A percentile compares a stretch with the other conserved stretches of the same genome.
phyloP scores from a whole-genome alignment of 2,888 invertebrate species.

The Sialis lutaria region DNA sequence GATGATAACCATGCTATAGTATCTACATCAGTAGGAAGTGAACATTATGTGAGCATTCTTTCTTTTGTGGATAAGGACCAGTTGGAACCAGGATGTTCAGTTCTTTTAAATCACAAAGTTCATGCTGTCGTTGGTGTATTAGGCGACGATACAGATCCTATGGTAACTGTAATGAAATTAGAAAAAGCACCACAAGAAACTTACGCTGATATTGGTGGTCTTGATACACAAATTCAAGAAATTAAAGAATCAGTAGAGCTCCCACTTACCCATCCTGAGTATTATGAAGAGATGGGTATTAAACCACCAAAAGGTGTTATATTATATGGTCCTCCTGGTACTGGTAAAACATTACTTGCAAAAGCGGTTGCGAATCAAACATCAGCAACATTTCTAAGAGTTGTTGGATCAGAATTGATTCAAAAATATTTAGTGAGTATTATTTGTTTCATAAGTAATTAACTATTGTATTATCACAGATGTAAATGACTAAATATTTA shows the following conservation, averaged over 20 bases:
- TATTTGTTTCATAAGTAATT: not conserved
- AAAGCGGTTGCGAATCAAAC: slow-evolving; percentile 99
- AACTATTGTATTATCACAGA: not conserved
- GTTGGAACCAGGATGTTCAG: slow-evolving; percentile 96
- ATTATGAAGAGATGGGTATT: slow-evolving; percentile 99
- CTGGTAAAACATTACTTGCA: slow-evolving; percentile 93
- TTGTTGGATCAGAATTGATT: slow-evolving; percentile 98
- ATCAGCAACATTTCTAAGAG: slow-evolving; percentile 94
- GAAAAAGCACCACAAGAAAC: slow-evolving; percentile 99
- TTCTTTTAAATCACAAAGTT: slow-evolving; percentile 95
- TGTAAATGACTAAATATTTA: not conserved
- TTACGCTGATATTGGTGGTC: slow-evolving; percentile 95
- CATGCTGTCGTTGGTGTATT: slow-evolving; percentile 98
- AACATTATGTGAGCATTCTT: slow-evolving; percentile 97
- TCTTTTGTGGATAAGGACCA: slow-evolving; percentile 99
- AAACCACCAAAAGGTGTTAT: slow-evolving; percentile 99
- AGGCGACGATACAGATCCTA: slow-evolving; percentile 98
- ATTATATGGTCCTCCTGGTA: slow-evolving; percentile 94
- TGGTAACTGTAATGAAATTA: slow-evolving; percentile 99
- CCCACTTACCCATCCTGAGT: slow-evolving; percentile 97
- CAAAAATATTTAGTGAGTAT: slow-evolving; percentile 81
- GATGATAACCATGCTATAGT: slow-evolving; percentile 99
- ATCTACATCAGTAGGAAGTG: slow-evolving; percentile 95
- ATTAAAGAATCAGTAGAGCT: slow-evolving; percentile 97
- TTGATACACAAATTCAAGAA: slow-evolving; percentile 95